Conservation (phyloP, 2,888 invertebrate genomes). For the Chrysomela aeneicollis region DNA sequence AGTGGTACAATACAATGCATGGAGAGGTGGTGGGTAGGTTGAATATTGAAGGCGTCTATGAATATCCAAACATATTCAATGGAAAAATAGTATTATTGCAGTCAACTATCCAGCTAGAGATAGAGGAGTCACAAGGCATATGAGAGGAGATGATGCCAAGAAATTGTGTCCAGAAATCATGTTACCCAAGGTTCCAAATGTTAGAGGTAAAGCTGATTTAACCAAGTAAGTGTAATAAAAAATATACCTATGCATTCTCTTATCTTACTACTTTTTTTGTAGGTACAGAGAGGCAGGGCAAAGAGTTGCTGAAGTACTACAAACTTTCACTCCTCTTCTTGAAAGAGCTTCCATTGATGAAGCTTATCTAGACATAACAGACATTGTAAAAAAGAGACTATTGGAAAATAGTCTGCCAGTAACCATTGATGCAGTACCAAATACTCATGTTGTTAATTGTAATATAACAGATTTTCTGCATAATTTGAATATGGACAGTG, state of each 20-base stretch:
- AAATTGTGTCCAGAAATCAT: constrained; percentile 87
- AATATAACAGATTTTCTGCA: constrained; percentile 66
- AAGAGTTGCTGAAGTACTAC: constrained; percentile 86
- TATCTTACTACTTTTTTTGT: constrained; percentile 28
- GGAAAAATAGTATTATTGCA: constrained; percentile 83
- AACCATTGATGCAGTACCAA: constrained; percentile 60
- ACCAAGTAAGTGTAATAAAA: constrained; percentile 69
- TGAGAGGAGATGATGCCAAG: constrained; percentile 92
- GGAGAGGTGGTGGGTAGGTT: constrained; percentile 86
- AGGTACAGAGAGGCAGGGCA: constrained; percentile 88
- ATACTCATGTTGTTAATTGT: constrained; percentile 73
- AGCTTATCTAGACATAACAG: constrained; percentile 93
- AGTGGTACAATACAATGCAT: constrained; percentile 95
- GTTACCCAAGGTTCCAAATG: constrained; percentile 84
- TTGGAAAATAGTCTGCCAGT: constrained; percentile 49
- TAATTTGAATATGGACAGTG: constrained; percentile 65
- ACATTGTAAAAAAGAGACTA: constrained; percentile 64
- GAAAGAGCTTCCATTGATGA: constrained; percentile 98
- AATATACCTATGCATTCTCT: background rate
- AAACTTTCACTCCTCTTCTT: constrained; percentile 78
- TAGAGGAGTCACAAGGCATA: constrained; percentile 86
- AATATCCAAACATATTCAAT: background rate
- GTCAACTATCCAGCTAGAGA: constrained; percentile 96
- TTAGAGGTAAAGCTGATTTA: constrained; percentile 92
- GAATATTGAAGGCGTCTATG: background rate